Base-by-base conservation (phyloP, 2,888 invertebrate genomes). In the Coleophora deauratella region DNA sequence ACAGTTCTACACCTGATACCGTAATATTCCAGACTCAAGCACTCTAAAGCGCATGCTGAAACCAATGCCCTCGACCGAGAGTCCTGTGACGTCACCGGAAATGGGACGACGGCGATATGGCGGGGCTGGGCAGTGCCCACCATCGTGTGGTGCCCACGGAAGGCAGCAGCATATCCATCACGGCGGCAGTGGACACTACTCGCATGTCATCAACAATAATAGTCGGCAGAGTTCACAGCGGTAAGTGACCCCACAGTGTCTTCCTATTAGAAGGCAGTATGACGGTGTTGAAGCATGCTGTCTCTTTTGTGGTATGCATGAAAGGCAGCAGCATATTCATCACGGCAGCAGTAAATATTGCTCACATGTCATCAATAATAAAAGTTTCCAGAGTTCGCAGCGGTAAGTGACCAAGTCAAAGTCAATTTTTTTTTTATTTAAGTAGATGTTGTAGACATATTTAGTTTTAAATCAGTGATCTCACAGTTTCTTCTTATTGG, bases 1-100 rank as follows among this genome's bases (percentile, higher is more conserved):
- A 10, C 41, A 37, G 7, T 35, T 10, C 2, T 31, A 30, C 13
- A 21, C 30, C 27, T 34, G 28, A 27, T 10, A 14, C 12, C 21
- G 21, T 21, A 4, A 4, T 21, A 4, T 21, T 31, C 11, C 92
- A 76, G 95, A 95, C 75, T 93, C 93, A 63, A 93, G 91, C 66
- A 96, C 96, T 8, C 87, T 98, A 57, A 97, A 97, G 75, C 90
- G 95, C 51, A 96, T 98, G 95, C 87, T 98, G 57, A 96, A 97
- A 66, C 96, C 97, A 38, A 94, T 98, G 91, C 94, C 96, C 15
- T 94, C 94, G 54, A 91, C 92, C 43, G 95, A 95, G 69, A 94
- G 94, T 65, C 95, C 95, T 1, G 95, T 93, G 39, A 96, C 96
- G 37, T 96, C 95, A 42, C 96, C 96, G 11, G 96, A 96, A 86